These are phyloP conservation scores for Rhinella marina DNA, from an alignment of 2,797 vertebrate genomes.

Conservation along the genomic window DNA sequence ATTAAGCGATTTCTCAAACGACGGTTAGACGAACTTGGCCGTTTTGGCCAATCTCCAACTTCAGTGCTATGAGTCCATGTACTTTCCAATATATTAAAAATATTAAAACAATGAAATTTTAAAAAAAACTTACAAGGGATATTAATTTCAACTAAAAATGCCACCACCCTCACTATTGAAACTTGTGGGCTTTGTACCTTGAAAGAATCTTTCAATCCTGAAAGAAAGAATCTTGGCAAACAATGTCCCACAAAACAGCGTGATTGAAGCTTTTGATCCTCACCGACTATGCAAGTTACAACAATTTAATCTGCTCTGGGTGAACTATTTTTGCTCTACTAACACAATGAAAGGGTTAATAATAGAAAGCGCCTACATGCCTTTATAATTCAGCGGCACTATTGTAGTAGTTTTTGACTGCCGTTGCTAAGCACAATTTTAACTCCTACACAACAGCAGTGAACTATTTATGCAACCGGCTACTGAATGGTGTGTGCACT, in stretches of 20 bases:
- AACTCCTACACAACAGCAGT: conserved; percentile 29
- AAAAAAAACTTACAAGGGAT: no score
- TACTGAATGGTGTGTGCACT: conserved; percentile 18
- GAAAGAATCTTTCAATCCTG: not conserved
- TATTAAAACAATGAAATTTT: not conserved
- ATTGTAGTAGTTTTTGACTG: conserved; percentile 31
- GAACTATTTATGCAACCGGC: conserved; percentile 28
- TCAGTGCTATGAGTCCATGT: no score
- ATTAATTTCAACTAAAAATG: not conserved
- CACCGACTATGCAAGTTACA: not conserved
- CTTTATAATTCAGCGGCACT: not conserved
- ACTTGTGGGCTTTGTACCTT: not conserved
- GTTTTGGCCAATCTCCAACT: no score
- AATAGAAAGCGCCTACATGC: not conserved
- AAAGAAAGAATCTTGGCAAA: conserved; percentile 1
- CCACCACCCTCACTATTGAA: not conserved
- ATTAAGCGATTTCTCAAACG: no score
- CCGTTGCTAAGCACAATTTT: conserved; percentile 45
- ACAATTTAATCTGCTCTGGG: conserved; percentile 3
- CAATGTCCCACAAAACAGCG: not conserved
- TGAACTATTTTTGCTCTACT: not conserved
- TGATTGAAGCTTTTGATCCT: not conserved
- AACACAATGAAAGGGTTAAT: conserved; percentile 20
- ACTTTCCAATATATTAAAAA: not conserved
- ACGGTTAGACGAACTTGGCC: no score